phyloP scores from a whole-genome alignment of 2,888 invertebrate genomes.

The Andrena bicolor region DNA sequence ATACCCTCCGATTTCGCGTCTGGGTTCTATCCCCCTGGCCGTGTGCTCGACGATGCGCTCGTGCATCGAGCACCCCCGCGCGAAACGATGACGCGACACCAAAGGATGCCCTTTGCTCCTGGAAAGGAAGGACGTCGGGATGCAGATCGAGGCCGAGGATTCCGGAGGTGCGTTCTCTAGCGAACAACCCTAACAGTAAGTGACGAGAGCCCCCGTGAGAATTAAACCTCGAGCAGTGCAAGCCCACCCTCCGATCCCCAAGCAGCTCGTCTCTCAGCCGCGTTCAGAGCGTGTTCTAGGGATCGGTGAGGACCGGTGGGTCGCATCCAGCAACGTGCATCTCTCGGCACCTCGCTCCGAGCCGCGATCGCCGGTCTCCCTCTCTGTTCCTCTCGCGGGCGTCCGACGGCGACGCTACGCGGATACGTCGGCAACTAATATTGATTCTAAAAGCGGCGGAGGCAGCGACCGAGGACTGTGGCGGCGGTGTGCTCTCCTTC shows the following conservation, averaged over 20 bases:
- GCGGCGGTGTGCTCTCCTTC: conserved; percentile 52
- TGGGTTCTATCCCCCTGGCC: not conserved
- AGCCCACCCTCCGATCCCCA: too few species aligned
- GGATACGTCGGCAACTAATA: conserved; percentile 79
- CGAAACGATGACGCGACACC: conserved; percentile 30
- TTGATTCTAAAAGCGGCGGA: conserved; percentile 80
- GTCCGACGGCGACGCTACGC: conserved; percentile 75
- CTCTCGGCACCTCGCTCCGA: conserved; percentile 9
- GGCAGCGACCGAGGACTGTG: conserved; percentile 32
- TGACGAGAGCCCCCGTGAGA: not conserved
- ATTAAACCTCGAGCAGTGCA: not conserved
- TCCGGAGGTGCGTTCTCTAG: conserved; percentile 39
- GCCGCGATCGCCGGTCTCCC: not conserved
- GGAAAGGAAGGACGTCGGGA: conserved; percentile 24
- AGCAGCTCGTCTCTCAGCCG: too few species aligned
- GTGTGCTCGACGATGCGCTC: conserved; percentile 25
- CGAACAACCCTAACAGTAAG: conserved; percentile 7
- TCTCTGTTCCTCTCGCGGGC: conserved; percentile 20
- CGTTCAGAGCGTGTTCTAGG: too few species aligned
- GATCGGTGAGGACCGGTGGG: not conserved
- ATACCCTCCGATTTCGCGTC: not conserved
- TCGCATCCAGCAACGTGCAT: not conserved
- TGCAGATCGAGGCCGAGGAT: conserved; percentile 33
- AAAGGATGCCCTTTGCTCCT: not conserved
- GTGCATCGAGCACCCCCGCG: not conserved